A percentile compares a stretch with the other conserved stretches of the same genome.
These are phyloP conservation scores for Parazoanthus darwini DNA, from an alignment of 92 coral and sea anemone genomes.

Conservation along the genomic window DNA sequence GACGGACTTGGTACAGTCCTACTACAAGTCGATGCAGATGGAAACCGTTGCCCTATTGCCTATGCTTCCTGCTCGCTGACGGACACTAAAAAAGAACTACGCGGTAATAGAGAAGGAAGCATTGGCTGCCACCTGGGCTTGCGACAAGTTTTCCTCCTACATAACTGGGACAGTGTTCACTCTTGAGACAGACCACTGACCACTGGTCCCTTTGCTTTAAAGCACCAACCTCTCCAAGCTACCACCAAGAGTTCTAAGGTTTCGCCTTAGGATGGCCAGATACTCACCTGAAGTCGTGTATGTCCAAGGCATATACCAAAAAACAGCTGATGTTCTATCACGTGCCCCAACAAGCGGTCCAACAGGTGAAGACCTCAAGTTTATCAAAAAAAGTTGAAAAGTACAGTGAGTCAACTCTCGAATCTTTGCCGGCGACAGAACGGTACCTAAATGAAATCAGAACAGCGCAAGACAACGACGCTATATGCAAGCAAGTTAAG, in stretches of 20 bases:
- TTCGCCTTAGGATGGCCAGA: conserved; percentile 44
- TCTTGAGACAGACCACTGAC: too few relatives aligned
- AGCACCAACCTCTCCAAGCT: too few relatives aligned
- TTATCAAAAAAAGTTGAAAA: not conserved
- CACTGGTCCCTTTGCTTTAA: too few relatives aligned
- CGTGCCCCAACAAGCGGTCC: not conserved
- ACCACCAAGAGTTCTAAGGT: conserved; percentile 20
- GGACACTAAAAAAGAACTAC: conserved; percentile 1
- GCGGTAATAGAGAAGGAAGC: too few relatives aligned
- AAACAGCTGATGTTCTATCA: too few relatives aligned
- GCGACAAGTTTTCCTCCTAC: too few relatives aligned
- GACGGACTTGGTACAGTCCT: conserved; percentile 6
- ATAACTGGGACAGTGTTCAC: too few relatives aligned
- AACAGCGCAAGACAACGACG: not conserved
- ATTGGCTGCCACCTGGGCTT: too few relatives aligned
- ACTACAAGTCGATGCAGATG: too few relatives aligned
- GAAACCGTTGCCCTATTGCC: too few relatives aligned
- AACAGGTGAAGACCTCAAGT: not conserved
- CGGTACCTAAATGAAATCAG: not conserved
- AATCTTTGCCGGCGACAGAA: not conserved
- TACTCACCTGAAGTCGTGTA: conserved; percentile 30
- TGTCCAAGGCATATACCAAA: conserved; percentile 4
- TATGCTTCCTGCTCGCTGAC: too few relatives aligned
- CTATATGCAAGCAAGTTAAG: not conserved
- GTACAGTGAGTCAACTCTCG: not conserved